phyloP scores from a whole-genome alignment of 2,113 vertebrate species.

The Sigmodon hispidus region DNA sequence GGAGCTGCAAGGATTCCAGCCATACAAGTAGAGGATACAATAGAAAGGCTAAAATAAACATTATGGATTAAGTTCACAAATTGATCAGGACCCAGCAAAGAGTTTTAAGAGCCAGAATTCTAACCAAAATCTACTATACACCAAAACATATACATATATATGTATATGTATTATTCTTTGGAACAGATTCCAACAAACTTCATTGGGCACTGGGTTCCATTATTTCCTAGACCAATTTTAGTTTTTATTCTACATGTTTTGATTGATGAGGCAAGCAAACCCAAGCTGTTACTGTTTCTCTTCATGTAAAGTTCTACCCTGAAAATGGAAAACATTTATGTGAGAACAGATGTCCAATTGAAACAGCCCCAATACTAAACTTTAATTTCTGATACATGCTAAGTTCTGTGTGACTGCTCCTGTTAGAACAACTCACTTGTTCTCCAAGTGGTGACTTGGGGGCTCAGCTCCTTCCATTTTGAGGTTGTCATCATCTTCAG shows the following conservation, averaged over 20 bases:
- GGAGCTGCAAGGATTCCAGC: background rate
- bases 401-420: background rate
- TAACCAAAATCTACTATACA: background rate
- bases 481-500: background rate
- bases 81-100: background rate
- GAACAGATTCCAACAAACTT: background rate
- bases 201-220: background rate
- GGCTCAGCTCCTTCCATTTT: background rate
- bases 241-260: background rate
- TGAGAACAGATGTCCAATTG: background rate
- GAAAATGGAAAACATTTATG: background rate
- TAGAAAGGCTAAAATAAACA: background rate
- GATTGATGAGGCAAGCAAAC: background rate
- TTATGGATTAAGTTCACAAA: background rate
- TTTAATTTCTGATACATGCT: background rate
- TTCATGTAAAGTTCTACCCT: background rate
- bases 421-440: background rate
- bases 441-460: background rate
- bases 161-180: background rate
- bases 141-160: background rate
- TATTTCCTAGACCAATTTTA: background rate
- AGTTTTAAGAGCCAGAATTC: conserved; percentile 8
- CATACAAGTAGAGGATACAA: background rate
- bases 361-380: background rate
- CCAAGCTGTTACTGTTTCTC: conserved; percentile 14